Evolutionary conservation across 2,797 vertebrate species (phyloP), one percentile per base, ranked within the genome.

Genomic region (Chelon auratus): DNA sequence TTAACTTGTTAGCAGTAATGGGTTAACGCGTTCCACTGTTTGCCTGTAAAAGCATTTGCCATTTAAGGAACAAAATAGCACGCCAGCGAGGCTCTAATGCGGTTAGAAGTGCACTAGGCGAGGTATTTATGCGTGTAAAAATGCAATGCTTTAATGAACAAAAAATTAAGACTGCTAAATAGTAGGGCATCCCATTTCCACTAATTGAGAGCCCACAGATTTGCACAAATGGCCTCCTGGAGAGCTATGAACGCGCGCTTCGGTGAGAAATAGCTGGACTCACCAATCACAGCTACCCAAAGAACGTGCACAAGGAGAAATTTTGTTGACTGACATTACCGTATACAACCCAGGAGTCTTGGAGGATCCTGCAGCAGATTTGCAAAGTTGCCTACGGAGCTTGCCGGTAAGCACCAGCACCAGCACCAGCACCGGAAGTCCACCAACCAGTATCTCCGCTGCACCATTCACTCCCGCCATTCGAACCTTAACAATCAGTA

Each of bases 401-500:
- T 40, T 43, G 24, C n/a, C 4, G 3, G 1, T 4, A 22, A 14
- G 2, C 3, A 12, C 48, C 5, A 42, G 9, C 7, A 12, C 13
- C 15, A 36, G 12, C 9, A 24, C 1, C 18, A 47, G 22, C 48
- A 22, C 1, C 18, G 40, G 22, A 43, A 40, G 36, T 18, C 30
- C 45, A 37, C 14, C 26, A n/a, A 8, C 8, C 13, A 17, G 15
- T 7, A 33, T n/a, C 12, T 20, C 17, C 20, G 40, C 30, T 4
- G 8, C 26, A 18, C n/a, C 69, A 75, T n/a, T 72, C 78, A 73
- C 36, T 56, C 77, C 8, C 37, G n/a, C 26, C 64, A 45, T 37
- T 68, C 39, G 43, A 5, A 42, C 36, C 52, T 10, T 0, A 0
- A 9, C 1, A 17, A 0, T 1, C 9, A 60, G 67, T 37, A 47